These are phyloP conservation scores for Erebia palarica DNA, from an alignment of 2,888 invertebrate species.

Conservation along the genomic window DNA sequence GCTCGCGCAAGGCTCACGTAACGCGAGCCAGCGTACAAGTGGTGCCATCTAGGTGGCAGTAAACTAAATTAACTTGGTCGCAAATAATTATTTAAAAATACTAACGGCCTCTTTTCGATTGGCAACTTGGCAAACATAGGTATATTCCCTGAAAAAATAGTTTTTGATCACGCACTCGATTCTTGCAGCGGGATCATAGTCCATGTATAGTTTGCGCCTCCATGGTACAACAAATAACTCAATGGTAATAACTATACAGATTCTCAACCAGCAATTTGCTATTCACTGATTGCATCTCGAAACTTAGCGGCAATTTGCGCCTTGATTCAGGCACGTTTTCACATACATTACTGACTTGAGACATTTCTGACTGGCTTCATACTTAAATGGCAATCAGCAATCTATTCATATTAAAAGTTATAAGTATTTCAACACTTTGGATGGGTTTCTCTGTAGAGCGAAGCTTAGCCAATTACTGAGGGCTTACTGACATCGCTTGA, in stretches of 20 bases:
- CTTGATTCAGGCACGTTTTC: constrained; percentile 17
- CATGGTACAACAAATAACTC: background rate
- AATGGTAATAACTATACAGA: constrained; percentile 2
- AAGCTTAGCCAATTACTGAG: background rate
- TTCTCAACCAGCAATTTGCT: constrained; percentile 21
- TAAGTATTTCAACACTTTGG: constrained; percentile 1
- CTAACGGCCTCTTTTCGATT: too few relatives aligned
- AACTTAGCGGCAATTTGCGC: constrained; percentile 7
- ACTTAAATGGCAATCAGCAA: background rate
- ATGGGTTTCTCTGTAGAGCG: background rate
- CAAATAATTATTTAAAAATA: too few relatives aligned
- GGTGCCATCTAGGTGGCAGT: too few relatives aligned
- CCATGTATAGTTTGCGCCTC: background rate
- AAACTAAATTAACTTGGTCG: too few relatives aligned
- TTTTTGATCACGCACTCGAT: too few relatives aligned
- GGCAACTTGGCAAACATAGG: too few relatives aligned
- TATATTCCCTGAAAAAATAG: too few relatives aligned
- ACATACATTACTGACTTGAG: constrained; percentile 13
- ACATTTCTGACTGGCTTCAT: background rate
- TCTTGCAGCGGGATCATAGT: too few relatives aligned
- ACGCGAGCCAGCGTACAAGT: too few relatives aligned
- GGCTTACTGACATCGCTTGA: too few relatives aligned
- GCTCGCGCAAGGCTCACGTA: too few relatives aligned
- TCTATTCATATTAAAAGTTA: background rate
- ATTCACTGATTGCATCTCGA: constrained; percentile 24